A percentile compares a stretch with the other conserved stretches of the same genome.
These are phyloP conservation scores for Battus philenor DNA, from an alignment of 1,140 invertebrate species.

Conservation along the genomic window DNA sequence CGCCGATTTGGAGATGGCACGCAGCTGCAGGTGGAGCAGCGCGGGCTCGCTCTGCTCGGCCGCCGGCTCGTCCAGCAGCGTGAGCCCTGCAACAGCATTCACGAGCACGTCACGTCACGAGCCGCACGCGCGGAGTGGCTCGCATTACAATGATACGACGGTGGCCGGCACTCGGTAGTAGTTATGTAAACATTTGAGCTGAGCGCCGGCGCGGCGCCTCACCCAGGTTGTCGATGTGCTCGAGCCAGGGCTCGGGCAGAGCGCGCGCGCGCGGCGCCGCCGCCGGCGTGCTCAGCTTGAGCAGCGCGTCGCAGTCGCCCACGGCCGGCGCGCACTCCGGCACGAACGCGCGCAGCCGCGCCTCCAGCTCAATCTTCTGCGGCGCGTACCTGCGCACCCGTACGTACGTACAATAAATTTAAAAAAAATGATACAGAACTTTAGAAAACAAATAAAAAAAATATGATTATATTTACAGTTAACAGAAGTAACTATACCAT, in stretches of 20 bases:
- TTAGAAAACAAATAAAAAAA: not conserved
- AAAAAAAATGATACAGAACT: not conserved
- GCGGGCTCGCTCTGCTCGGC: conserved; percentile 96
- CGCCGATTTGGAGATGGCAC: conserved; percentile 84
- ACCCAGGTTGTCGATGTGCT: conserved; percentile 69
- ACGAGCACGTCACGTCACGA: too few relatives aligned
- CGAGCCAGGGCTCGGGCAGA: conserved; percentile 46
- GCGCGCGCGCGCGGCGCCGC: conserved; percentile 59
- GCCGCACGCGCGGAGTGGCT: too few relatives aligned
- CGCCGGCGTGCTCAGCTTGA: conserved; percentile 93
- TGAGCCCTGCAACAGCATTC: conserved; percentile 85
- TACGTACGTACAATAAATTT: too few relatives aligned
- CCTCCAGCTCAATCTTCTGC: conserved; percentile 92
- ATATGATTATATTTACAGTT: not conserved
- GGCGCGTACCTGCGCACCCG: conserved; percentile 88
- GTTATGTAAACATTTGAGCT: too few relatives aligned
- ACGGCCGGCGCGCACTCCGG: conserved; percentile 98
- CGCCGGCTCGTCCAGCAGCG: conserved; percentile 95
- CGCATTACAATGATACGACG: too few relatives aligned
- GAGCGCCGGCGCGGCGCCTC: too few relatives aligned
- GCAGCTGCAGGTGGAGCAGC: conserved; percentile 93
- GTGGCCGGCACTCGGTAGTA: too few relatives aligned
- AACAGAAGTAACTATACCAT: not conserved
- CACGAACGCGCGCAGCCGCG: conserved; percentile 95
- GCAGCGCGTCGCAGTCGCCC: conserved; percentile 98